Base-by-base conservation (phyloP, 1,140 invertebrate species). In the Phymastichus coffea region DNA sequence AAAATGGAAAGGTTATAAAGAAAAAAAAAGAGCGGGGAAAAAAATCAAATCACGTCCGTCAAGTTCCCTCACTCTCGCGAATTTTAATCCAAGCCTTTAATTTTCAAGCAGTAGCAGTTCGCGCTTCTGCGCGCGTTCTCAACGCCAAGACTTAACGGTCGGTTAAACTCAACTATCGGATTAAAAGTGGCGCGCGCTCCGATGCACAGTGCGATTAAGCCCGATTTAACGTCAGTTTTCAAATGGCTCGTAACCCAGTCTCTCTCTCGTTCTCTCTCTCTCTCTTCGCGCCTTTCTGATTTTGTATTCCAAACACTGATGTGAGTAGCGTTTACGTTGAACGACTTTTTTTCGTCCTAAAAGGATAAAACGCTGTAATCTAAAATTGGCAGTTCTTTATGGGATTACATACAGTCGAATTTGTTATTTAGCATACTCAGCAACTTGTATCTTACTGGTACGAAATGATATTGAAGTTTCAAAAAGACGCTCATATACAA, bases 121-220 rank as follows among this genome's bases (percentile, higher is more conserved):
- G 55, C 53, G 63, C n/a, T n/a, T n/a, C n/a, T n/a, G n/a, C n/a
- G n/a, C 54, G 48, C 59, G 28, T 20, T 57, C 28, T 37, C 28
- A 51, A 43, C 38, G 57, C 48, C 48, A 73, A 76, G 73, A 72
- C 72, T 71, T 72, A 72, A 74, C 72, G 73, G 63, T 67, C 68
- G 70, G 66, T 71, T 69, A 66, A 71, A 69, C 72, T 74, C 66
- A 69, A 68, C 68, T 67, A 71, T 68, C 69, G 71, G 72, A 73
- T 76, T 71, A 74, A 75, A 76, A 70, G 68, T 67, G 48, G 46
- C 59, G 69, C 59, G 69, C 66, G 72, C 67, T 70, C 66, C 68
- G 69, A 71, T 74, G 70, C 65, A 61, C 65, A 47, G 60, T 57
- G 63, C 60, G 64, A 72, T 74, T 75, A 70, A 74, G 63, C 61